These are phyloP conservation scores for Mesocricetus auratus DNA, from an alignment of 2,113 vertebrate species.

Conservation along the genomic window DNA sequence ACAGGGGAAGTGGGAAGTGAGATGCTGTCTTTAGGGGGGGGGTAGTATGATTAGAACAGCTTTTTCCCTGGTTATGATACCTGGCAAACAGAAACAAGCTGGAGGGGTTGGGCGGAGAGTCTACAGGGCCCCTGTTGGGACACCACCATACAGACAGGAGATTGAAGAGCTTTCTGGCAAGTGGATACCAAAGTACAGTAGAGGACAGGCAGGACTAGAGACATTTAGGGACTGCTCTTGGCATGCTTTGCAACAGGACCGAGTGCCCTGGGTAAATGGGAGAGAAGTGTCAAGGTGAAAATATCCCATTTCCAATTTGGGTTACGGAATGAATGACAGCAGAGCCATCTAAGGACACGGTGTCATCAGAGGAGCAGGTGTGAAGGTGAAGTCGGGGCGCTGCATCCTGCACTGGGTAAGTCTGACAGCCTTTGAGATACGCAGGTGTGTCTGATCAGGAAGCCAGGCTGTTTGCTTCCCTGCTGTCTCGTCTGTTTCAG, in stretches of 20 bases:
- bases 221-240: background rate
- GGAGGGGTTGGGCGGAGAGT: background rate
- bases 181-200: background rate
- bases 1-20: background rate
- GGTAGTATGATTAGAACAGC: background rate
- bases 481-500: background rate
- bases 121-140: background rate
- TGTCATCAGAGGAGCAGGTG: background rate
- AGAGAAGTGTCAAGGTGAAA: background rate
- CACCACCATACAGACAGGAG: background rate
- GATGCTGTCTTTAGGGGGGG: background rate
- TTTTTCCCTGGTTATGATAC: no score
- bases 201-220: background rate
- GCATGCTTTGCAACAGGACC: background rate
- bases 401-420: background rate
- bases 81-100: fast-evolving
- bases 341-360: background rate
- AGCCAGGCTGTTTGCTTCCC: background rate
- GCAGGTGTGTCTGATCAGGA: background rate
- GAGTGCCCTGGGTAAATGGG: background rate
- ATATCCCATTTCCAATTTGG: background rate
- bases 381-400: background rate
- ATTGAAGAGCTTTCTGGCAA: background rate
- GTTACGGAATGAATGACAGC: no score
- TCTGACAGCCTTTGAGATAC: background rate